Base-by-base conservation (phyloP, 2,888 invertebrate species). In the Macropis europaea region DNA sequence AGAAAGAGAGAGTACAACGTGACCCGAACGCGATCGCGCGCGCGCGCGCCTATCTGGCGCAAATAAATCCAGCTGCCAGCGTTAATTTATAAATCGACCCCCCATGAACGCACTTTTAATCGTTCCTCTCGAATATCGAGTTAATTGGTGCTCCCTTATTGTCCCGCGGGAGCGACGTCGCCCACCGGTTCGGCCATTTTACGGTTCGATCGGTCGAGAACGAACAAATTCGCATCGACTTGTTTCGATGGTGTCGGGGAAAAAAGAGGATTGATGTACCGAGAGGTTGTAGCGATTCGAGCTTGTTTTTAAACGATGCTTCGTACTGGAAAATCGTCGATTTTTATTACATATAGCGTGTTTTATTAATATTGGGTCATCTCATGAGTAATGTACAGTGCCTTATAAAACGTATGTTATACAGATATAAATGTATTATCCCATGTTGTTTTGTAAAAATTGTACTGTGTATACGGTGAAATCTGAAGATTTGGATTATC, bases 61-160 rank as follows among this genome's bases (percentile, higher is more conserved):
- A n/a, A n/a, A n/a, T n/a, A n/a, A n/a, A n/a, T n/a, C n/a, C n/a
- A n/a, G n/a, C n/a, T 53, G 70, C 57, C 32, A 38, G 40, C 30
- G 42, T 72, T 62, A 45, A 59, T 76, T 70, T 52, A 54, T 34
- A 60, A 59, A 63, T 70, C 54, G 47, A 71, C 59, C 42, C 40
- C 42, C 1, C 7, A 6, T n/a, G 3, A 15, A 6, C 9, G 34
- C 7, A 42, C 38, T 59, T 43, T 43, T 26, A 22, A 42, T 48
- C 40, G 24, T 22, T 42, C 32, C 57, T 17, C 42, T 6, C 28
- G 59, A 34, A 50, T 59, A 64, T 59, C 50, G 11, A 28, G 32
- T 64, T 64, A 59, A 64, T 64, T 50, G 64, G 59, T 34, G 48
- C 56, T 13, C 47, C n/a, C 48, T 48, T 42, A 59, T 28, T 28